These are phyloP conservation scores for Synanceia verrucosa DNA, from an alignment of 2,797 vertebrate genomes.

Conservation along the genomic window DNA sequence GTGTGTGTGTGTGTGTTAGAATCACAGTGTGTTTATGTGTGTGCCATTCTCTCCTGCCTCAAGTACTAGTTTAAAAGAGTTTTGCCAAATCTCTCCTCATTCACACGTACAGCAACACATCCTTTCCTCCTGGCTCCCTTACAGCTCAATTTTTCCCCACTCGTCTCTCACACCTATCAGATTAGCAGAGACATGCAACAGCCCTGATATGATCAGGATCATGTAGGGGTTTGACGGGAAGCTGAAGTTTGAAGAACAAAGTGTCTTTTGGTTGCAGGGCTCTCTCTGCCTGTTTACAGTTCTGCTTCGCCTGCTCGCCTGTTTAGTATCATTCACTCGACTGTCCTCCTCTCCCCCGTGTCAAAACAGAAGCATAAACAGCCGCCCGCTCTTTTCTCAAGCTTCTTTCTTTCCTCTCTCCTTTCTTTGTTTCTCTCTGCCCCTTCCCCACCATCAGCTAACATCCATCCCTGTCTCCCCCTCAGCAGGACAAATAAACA, in stretches of 20 bases:
- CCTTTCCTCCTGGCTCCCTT: slow-evolving; percentile 26
- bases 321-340: background rate
- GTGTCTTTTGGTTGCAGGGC: background rate
- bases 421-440: slow-evolving; percentile 4
- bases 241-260: background rate
- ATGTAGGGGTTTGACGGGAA: background rate
- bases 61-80: slow-evolving; percentile 43
- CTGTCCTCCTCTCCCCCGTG: slow-evolving; percentile 1
- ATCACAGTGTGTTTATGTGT: slow-evolving; percentile 2
- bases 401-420: background rate
- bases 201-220: slow-evolving; percentile 18
- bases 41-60: slow-evolving; percentile 4
- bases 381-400: slow-evolving; percentile 7
- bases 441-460: slow-evolving; percentile 28
- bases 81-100: slow-evolving; percentile 50
- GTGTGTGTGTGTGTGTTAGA: slow-evolving; percentile 4
- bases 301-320: background rate
- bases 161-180: slow-evolving; percentile 41
- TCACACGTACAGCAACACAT: slow-evolving; percentile 18
- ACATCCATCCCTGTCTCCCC: slow-evolving; percentile 27
- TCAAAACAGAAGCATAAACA: slow-evolving; percentile 34
- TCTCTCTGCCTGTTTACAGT: slow-evolving; percentile 6
- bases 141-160: slow-evolving; percentile 31
- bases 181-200: slow-evolving; percentile 23
- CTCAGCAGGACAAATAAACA: slow-evolving; percentile 76